These are phyloP conservation scores for Allacma fusca DNA, from an alignment of 2,888 invertebrate genomes.

Conservation along the genomic window DNA sequence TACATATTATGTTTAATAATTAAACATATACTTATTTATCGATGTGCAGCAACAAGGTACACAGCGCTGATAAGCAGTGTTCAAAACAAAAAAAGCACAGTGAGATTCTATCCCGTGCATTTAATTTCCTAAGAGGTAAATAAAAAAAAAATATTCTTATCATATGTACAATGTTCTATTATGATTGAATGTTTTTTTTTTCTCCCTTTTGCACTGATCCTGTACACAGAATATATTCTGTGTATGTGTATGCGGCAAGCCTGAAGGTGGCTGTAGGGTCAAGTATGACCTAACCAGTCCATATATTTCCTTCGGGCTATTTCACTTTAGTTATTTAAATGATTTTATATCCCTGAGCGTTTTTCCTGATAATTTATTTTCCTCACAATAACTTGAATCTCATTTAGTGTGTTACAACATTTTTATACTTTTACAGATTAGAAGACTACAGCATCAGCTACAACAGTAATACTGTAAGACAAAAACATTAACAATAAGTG, in stretches of 20 bases:
- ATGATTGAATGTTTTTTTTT: background rate
- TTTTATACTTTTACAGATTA: conserved; percentile 8
- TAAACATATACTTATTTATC: no score
- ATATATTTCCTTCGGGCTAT: conserved; percentile 43
- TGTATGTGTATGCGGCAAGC: no score
- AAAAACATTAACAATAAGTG: conserved; percentile 33
- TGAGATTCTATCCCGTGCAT: no score
- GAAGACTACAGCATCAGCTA: background rate
- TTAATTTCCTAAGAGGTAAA: no score
- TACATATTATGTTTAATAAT: no score
- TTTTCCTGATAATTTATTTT: conserved; percentile 27
- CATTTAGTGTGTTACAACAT: background rate
- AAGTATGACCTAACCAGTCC: conserved; percentile 53
- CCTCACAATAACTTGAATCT: conserved; percentile 31
- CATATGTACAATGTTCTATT: no score
- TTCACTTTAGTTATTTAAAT: conserved; percentile 39
- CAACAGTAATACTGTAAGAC: background rate
- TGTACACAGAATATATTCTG: background rate
- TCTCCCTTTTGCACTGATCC: background rate
- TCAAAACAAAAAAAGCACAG: no score
- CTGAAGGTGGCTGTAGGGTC: conserved; percentile 38
- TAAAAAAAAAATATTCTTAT: no score
- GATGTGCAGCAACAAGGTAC: no score
- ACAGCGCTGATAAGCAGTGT: no score
- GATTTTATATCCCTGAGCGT: conserved; percentile 22